These are phyloP conservation scores for Cydia splendana DNA, from an alignment of 1,140 invertebrate genomes.

Conservation along the genomic window DNA sequence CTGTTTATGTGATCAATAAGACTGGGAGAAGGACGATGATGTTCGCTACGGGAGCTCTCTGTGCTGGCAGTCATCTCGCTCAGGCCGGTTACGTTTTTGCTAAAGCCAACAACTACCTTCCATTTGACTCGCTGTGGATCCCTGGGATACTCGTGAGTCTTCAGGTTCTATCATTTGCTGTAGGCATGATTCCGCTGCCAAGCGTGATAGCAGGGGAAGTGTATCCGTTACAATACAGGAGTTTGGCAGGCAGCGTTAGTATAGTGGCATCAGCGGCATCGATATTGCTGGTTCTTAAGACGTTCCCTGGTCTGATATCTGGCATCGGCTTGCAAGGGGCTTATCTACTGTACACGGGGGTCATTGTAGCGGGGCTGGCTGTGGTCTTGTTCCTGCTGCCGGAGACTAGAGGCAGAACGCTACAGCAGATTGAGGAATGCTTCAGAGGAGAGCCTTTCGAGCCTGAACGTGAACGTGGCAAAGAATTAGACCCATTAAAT, in stretches of 20 bases:
- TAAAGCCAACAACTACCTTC: background rate
- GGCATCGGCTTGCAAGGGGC: slow-evolving; percentile 50
- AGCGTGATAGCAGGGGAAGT: slow-evolving; percentile 52
- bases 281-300: slow-evolving; percentile 51
- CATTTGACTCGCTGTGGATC: slow-evolving; percentile 38
- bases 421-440: slow-evolving; percentile 66
- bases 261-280: slow-evolving; percentile 34
- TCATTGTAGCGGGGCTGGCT: slow-evolving; percentile 47
- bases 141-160: slow-evolving; percentile 40
- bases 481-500: background rate
- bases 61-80: slow-evolving; percentile 20
- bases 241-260: slow-evolving; percentile 48
- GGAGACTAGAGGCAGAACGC: slow-evolving; percentile 61
- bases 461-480: background rate
- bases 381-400: slow-evolving; percentile 54
- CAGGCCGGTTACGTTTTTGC: slow-evolving; percentile 31
- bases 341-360: slow-evolving; percentile 47
- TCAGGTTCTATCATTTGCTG: slow-evolving; percentile 45
- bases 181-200: slow-evolving; percentile 48
- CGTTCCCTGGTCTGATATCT: slow-evolving; percentile 44
- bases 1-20: slow-evolving; percentile 33
- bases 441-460: slow-evolving; percentile 40
- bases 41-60: slow-evolving; percentile 29
- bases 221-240: slow-evolving; percentile 51
- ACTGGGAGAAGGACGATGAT: slow-evolving; percentile 26